phyloP scores from a whole-genome alignment of 2,113 vertebrate genomes.

The Notothenia rossii region DNA sequence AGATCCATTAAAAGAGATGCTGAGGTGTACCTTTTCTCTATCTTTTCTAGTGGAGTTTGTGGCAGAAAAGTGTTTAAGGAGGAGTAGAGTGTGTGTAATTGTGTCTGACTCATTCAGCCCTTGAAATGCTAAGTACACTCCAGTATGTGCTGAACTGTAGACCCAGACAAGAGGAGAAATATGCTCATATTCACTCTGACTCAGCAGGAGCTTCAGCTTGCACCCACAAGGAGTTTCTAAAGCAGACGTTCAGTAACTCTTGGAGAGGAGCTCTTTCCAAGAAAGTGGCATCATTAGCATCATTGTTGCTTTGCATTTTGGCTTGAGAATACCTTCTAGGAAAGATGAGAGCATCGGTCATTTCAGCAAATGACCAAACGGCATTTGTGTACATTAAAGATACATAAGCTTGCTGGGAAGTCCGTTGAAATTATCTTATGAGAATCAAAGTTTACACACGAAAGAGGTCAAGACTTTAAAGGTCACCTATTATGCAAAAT shows the following conservation, averaged over 20 bases:
- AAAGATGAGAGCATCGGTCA: background rate
- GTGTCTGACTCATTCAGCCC: constrained; percentile 55
- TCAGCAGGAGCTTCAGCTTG: constrained; percentile 12
- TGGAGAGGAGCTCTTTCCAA: background rate
- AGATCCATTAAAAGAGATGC: constrained; percentile 24
- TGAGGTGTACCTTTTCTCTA: constrained; percentile 32
- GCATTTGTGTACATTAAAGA: background rate
- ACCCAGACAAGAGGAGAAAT: constrained; percentile 23
- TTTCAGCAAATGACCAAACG: background rate
- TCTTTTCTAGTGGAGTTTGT: constrained; percentile 15
- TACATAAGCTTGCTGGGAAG: background rate
- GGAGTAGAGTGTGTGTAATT: constrained; percentile 41
- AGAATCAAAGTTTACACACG: background rate
- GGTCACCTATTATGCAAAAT: too few species aligned
- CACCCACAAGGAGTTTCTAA: constrained; percentile 3
- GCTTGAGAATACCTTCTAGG: background rate
- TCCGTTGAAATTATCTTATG: background rate
- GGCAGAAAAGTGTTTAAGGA: constrained; percentile 24
- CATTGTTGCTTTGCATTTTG: background rate
- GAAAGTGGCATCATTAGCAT: background rate
- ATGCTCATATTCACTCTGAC: constrained; percentile 12
- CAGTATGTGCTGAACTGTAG: constrained; percentile 24
- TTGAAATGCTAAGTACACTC: constrained; percentile 36
- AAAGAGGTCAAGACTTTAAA: background rate
- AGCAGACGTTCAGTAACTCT: constrained; percentile 8